These are phyloP conservation scores for Ophioninae sp. DNA, from an alignment of 2,888 invertebrate genomes.

Conservation along the genomic window DNA sequence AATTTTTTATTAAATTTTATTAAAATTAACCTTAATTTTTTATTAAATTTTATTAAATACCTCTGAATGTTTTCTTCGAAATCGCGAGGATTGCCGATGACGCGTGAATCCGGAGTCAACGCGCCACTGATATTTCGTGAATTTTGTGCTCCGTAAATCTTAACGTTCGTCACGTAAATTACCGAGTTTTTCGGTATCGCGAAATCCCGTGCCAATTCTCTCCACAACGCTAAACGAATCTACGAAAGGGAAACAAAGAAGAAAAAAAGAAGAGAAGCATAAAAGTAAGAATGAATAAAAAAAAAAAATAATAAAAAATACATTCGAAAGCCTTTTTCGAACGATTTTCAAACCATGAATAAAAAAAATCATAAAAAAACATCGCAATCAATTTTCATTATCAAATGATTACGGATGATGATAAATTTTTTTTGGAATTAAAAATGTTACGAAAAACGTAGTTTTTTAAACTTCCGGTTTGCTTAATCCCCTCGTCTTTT, in stretches of 20 bases:
- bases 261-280: not conserved
- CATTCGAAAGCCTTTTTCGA: no score
- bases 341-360: no score
- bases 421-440: not conserved
- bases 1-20: no score
- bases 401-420: no score
- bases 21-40: no score
- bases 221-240: constrained; percentile 20
- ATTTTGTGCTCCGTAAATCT: not conserved
- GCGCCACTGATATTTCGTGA: not conserved
- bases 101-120: not conserved
- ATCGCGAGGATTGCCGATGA: not conserved
- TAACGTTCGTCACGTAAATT: constrained; percentile 7
- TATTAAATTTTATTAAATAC: constrained; percentile 2
- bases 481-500: no score
- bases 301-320: no score
- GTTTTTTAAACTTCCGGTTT: not conserved
- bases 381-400: no score
- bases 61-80: constrained; percentile 2
- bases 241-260: not conserved
- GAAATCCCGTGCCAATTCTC: constrained; percentile 9
- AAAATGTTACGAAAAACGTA: not conserved
- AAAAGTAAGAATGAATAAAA: no score
- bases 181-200: not conserved
- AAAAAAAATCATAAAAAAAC: no score